Evolutionary conservation across 92 coral and sea anemone species (phyloP).

Genomic region (Heteractis magnifica): DNA sequence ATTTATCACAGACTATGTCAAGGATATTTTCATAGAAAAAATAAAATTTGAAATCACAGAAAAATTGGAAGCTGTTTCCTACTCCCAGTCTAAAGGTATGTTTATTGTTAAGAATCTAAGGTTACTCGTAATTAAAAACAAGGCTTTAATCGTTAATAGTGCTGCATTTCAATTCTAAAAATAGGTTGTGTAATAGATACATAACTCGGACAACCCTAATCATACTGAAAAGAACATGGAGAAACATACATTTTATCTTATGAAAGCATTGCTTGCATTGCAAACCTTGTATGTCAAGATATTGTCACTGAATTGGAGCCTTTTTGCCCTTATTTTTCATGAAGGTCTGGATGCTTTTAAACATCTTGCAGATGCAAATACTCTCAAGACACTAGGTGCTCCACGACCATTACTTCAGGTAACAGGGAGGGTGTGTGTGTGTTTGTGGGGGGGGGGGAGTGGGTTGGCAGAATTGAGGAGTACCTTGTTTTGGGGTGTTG

Average conservation of each 20-base stretch:
- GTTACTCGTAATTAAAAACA: too few species aligned
- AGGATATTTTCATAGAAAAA: constrained; percentile 87
- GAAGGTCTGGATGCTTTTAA: constrained; percentile 84
- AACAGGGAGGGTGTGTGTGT: neutral
- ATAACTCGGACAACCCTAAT: too few species aligned
- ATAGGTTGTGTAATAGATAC: too few species aligned
- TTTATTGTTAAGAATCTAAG: neutral
- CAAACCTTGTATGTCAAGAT: too few species aligned
- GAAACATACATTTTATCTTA: too few species aligned
- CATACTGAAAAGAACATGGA: too few species aligned
- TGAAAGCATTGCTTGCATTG: too few species aligned
- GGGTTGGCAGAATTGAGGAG: too few species aligned
- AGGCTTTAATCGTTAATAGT: too few species aligned
- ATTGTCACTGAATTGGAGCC: neutral
- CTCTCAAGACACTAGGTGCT: constrained; percentile 81
- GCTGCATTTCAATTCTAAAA: too few species aligned
- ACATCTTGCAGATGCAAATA: constrained; percentile 74
- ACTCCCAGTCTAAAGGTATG: constrained; percentile 24
- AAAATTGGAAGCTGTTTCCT: constrained; percentile 76
- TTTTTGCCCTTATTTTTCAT: neutral
- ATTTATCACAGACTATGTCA: constrained; percentile 93
- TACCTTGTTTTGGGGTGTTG: too few species aligned
- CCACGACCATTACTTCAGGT: constrained; percentile 90
- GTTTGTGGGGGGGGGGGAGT: too few species aligned
- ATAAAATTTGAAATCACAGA: constrained; percentile 87